Percentiles rank a stretch among this genome's conserved stretches.
Conservation (phyloP, 2,888 invertebrate species). For the Drosophila mimica region DNA sequence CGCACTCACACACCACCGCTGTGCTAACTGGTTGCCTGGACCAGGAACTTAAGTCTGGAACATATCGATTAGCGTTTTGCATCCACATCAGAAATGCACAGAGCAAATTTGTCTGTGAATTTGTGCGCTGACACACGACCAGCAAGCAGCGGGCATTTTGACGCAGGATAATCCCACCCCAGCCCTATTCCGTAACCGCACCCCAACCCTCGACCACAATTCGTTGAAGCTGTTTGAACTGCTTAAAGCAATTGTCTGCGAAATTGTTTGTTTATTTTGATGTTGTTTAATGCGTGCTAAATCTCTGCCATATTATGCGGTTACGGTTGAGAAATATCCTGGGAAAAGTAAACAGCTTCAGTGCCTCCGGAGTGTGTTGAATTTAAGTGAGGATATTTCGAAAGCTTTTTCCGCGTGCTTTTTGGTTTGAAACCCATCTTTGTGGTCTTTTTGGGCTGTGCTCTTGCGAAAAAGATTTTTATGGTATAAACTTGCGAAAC, state of each 20-base stretch:
- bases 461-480: neutral
- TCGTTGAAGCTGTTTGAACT: constrained; percentile 55
- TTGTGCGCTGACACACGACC: constrained; percentile 58
- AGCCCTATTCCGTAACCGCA: constrained; percentile 5
- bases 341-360: constrained; percentile 69
- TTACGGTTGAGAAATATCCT: constrained; percentile 58
- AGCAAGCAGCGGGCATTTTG: constrained; percentile 43
- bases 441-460: constrained; percentile 10
- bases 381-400: constrained; percentile 20
- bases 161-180: constrained; percentile 66
- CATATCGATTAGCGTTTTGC: constrained; percentile 78
- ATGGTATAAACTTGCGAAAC: neutral
- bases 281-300: constrained; percentile 73
- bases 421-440: constrained; percentile 41
- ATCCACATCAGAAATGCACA: constrained; percentile 56
- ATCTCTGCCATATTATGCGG: constrained; percentile 54
- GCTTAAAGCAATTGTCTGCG: constrained; percentile 72
- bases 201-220: constrained; percentile 52
- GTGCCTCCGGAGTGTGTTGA: constrained; percentile 34
- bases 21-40: constrained; percentile 6
- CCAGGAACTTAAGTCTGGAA: constrained; percentile 67
- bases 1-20: constrained; percentile 24
- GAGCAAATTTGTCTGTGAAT: constrained; percentile 52
- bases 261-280: constrained; percentile 79
- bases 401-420: constrained; percentile 43